phyloP scores from a whole-genome alignment of 2,113 vertebrate species.

The Melanostigma gelatinosum region DNA sequence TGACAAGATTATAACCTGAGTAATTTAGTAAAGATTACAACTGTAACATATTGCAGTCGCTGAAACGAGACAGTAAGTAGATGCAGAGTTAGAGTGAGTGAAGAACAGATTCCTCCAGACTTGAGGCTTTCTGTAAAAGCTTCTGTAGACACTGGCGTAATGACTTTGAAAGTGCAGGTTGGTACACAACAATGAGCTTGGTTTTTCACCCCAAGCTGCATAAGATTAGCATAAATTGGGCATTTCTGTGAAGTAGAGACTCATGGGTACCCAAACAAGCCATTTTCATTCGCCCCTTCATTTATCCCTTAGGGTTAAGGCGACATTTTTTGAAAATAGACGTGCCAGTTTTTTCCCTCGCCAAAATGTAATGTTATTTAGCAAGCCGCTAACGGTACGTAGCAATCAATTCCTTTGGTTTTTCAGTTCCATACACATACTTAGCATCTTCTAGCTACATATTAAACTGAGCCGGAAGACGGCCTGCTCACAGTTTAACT shows the following conservation, averaged over 20 bases:
- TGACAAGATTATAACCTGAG: background rate
- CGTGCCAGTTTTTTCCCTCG: no score
- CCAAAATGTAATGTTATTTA: background rate
- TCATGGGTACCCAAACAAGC: background rate
- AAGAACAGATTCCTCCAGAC: background rate
- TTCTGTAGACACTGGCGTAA: background rate
- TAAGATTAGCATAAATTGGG: background rate
- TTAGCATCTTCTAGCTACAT: no score
- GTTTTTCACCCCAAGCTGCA: no score
- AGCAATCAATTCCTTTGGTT: background rate
- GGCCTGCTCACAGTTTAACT: background rate
- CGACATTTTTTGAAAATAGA: background rate
- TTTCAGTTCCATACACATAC: background rate
- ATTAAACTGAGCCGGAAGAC: background rate
- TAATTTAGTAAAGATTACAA: background rate
- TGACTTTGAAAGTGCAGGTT: conserved; percentile 2
- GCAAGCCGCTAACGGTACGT: background rate
- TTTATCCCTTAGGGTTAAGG: background rate
- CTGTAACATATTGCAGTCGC: background rate
- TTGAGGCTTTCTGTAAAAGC: background rate
- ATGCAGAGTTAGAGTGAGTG: conserved; percentile 4
- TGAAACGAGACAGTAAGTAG: background rate
- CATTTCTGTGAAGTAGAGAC: background rate
- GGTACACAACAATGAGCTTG: background rate
- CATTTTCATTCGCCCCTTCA: background rate